Conservation (phyloP, 2,797 vertebrate species). For the Iguana delicatissima region DNA sequence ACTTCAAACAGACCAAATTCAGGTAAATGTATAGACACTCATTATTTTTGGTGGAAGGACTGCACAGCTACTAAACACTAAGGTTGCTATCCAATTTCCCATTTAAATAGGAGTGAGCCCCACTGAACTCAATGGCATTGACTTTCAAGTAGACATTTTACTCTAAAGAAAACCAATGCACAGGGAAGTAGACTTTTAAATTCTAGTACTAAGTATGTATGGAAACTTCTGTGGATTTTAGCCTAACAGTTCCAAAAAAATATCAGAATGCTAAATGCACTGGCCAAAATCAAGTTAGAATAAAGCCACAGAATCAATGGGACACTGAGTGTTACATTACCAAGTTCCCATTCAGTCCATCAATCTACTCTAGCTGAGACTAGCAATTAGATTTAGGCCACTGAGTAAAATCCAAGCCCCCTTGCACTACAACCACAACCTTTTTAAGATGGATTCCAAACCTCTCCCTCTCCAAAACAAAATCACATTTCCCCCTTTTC, state of each 20-base stretch:
- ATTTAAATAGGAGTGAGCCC: neutral
- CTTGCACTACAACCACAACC: neutral
- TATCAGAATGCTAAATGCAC: neutral
- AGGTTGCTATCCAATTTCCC: neutral
- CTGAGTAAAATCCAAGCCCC: neutral
- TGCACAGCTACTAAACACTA: neutral
- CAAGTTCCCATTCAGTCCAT: too few species aligned
- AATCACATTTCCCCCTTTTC: neutral
- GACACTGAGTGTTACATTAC: too few species aligned
- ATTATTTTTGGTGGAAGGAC: neutral
- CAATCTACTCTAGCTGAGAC: too few species aligned
- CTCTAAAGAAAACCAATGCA: neutral
- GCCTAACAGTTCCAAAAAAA: neutral
- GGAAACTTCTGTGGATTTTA: neutral
- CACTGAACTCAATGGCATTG: neutral
- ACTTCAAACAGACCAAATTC: neutral
- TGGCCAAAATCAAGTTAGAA: neutral
- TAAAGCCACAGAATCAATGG: too few species aligned
- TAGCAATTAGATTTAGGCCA: too few species aligned
- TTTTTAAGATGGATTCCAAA: neutral
- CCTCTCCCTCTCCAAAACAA: neutral
- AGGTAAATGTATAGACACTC: neutral
- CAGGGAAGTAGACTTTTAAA: neutral
- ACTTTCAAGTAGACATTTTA: neutral
- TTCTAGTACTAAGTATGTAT: neutral